Percentiles rank a stretch among this genome's conserved stretches.
phyloP scores from a whole-genome alignment of 2,113 vertebrate genomes.

The Vulpes ferrilata region DNA sequence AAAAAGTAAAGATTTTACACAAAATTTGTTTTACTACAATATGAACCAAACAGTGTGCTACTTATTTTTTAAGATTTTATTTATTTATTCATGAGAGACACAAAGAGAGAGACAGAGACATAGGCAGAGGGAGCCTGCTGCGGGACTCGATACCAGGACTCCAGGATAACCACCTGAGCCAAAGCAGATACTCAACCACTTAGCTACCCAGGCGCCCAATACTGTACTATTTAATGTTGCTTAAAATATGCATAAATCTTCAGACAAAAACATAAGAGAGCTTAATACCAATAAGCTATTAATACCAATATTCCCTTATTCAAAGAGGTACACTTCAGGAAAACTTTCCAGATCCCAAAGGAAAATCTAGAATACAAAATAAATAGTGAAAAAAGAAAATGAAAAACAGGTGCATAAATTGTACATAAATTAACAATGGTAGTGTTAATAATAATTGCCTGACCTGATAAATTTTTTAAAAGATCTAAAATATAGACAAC shows the following conservation, averaged over 20 bases:
- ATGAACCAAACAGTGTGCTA: background rate
- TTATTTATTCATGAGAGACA: too few relatives aligned
- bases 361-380: background rate
- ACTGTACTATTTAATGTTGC: background rate
- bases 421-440: background rate
- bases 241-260: slow-evolving; percentile 13
- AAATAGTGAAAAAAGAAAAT: slow-evolving; percentile 27
- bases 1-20: slow-evolving; percentile 21
- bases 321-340: background rate
- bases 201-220: too few relatives aligned
- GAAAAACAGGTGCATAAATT: background rate
- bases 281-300: background rate
- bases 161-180: too few relatives aligned
- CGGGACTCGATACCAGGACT: too few relatives aligned
- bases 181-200: too few relatives aligned
- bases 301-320: slow-evolving; percentile 4
- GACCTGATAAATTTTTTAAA: background rate
- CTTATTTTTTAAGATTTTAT: background rate
- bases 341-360: background rate
- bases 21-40: background rate
- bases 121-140: too few relatives aligned
- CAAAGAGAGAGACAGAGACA: too few relatives aligned
- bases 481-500: background rate
- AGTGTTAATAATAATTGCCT: slow-evolving; percentile 31
- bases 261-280: background rate